phyloP scores from a whole-genome alignment of 2,797 vertebrate species.

The Spheniscus humboldti region DNA sequence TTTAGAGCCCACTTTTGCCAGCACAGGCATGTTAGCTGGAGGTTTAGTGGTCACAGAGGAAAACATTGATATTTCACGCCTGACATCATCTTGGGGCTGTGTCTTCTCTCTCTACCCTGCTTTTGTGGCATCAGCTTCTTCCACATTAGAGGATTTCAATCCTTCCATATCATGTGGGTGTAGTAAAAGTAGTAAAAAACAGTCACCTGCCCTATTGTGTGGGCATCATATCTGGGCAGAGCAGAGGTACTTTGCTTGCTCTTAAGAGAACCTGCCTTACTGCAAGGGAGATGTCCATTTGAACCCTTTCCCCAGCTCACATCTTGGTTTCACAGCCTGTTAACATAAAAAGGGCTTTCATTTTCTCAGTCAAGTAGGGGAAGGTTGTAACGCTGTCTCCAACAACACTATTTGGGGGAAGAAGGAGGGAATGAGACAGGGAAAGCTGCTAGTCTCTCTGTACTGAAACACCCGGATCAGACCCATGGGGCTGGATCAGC shows the following conservation, averaged over 20 bases:
- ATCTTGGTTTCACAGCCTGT: not conserved
- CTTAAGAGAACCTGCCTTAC: not conserved
- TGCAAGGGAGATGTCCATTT: not conserved
- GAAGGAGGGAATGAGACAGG: not conserved
- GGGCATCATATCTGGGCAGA: not conserved
- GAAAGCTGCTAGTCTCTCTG: not conserved
- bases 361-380: not conserved
- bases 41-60: slow-evolving; percentile 47
- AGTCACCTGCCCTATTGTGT: not conserved
- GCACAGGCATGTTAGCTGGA: slow-evolving; percentile 6
- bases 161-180: not conserved
- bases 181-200: not conserved
- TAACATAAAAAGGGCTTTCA: not conserved
- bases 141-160: not conserved
- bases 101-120: not conserved
- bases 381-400: not conserved
- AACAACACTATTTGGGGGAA: not conserved
- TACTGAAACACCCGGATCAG: not conserved
- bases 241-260: not conserved
- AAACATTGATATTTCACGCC: slow-evolving; percentile 40
- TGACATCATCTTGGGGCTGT: not conserved
- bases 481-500: not conserved
- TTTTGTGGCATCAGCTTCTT: not conserved
- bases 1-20: slow-evolving; percentile 54
- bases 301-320: not conserved